A percentile compares a stretch with the other conserved stretches of the same genome.
phyloP scores from a whole-genome alignment of 2,113 vertebrate species.

The Xyrauchen texanus region DNA sequence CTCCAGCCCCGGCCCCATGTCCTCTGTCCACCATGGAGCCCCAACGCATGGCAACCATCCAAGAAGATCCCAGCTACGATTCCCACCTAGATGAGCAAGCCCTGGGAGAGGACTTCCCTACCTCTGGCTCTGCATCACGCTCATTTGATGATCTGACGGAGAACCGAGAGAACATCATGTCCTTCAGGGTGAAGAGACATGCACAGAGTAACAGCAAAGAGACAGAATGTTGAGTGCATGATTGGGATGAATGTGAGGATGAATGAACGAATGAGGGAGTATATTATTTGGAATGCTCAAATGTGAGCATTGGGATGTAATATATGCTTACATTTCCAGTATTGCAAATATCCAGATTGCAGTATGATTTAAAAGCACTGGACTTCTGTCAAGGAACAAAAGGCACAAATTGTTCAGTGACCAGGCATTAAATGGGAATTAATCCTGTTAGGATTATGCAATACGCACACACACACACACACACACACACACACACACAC shows the following conservation, averaged over 20 bases:
- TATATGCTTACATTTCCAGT: conserved; percentile 19
- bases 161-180: conserved; percentile 75
- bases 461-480: not conserved
- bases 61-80: conserved; percentile 88
- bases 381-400: not conserved
- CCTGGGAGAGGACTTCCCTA: conserved; percentile 85
- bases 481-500: not conserved
- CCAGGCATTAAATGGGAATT: not conserved
- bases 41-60: conserved; percentile 91
- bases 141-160: conserved; percentile 93
- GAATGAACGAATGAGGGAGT: conserved; percentile 27
- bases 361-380: conserved; percentile 22
- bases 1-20: conserved; percentile 40
- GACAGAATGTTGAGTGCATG: conserved; percentile 83
- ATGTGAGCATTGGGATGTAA: conserved; percentile 18
- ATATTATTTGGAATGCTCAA: not conserved
- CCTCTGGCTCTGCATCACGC: conserved; percentile 70
- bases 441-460: not conserved
- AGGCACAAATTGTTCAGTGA: conserved; percentile 1
- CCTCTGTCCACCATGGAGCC: conserved; percentile 65
- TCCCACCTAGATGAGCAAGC: conserved; percentile 80
- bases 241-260: not conserved
- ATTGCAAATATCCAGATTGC: not conserved
- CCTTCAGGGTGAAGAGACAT: conserved; percentile 79
- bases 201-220: conserved; percentile 86